Percentiles rank a stretch among this genome's conserved stretches.
phyloP scores from a whole-genome alignment of 2,797 vertebrate species.

The Etheostoma perlongum region DNA sequence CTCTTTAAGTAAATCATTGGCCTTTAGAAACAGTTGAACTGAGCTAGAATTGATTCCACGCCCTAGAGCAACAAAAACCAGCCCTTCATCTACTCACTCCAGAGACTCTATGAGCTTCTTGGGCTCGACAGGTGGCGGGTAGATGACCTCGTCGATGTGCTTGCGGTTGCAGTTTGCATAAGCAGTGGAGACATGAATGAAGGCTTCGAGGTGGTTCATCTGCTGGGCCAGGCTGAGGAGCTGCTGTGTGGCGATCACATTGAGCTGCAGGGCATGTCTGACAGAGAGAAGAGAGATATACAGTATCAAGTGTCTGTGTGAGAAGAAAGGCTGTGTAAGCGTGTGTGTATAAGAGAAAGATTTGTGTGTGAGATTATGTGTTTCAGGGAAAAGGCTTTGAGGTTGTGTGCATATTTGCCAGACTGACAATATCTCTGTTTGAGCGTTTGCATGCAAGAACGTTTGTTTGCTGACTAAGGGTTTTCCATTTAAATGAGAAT shows the following conservation, averaged over 20 bases:
- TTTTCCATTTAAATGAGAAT: constrained; percentile 32
- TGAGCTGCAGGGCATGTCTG: constrained; percentile 93
- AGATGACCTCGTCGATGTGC: constrained; percentile 95
- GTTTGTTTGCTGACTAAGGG: constrained; percentile 31
- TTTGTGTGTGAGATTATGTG: constrained; percentile 10
- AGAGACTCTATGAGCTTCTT: constrained; percentile 93
- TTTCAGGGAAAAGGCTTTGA: not conserved
- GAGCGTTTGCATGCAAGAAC: constrained; percentile 31
- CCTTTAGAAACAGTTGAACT: not conserved
- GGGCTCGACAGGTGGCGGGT: constrained; percentile 92
- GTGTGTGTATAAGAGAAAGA: not conserved
- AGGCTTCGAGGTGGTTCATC: constrained; percentile 93
- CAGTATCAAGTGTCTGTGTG: constrained; percentile 1
- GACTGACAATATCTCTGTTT: constrained; percentile 19
- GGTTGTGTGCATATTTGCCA: not conserved
- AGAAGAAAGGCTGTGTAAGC: not conserved
- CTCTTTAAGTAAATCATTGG: not conserved
- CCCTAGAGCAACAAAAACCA: not conserved
- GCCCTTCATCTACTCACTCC: constrained; percentile 87
- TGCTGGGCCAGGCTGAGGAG: constrained; percentile 91
- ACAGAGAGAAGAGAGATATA: constrained; percentile 10
- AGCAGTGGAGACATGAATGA: constrained; percentile 96
- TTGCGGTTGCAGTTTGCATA: constrained; percentile 94
- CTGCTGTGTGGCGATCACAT: constrained; percentile 92
- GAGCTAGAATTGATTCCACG: not conserved